These are phyloP conservation scores for Alca torda DNA, from an alignment of 2,797 vertebrate genomes.

Conservation along the genomic window DNA sequence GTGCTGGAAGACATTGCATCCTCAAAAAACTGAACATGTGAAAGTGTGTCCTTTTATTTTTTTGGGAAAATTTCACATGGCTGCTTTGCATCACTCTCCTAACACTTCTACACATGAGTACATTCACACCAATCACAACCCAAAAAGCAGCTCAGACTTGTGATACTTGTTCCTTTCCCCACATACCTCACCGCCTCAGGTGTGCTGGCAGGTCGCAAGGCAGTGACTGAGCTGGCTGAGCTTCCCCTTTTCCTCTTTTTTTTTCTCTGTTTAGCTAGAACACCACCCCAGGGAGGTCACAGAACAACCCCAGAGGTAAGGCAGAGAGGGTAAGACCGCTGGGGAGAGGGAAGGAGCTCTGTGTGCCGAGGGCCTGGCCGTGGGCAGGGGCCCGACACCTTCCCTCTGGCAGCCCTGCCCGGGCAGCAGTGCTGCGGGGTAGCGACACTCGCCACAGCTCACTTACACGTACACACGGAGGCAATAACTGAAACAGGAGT, in stretches of 20 bases:
- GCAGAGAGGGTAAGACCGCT: accelerated
- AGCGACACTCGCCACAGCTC: not conserved
- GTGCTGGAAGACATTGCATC: not conserved
- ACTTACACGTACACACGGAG: accelerated
- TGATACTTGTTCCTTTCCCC: not conserved
- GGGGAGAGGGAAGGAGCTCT: not conserved
- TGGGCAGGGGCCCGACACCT: accelerated
- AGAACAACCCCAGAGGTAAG: not conserved
- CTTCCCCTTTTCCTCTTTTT: not conserved
- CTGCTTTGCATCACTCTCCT: not conserved
- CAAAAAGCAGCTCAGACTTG: not conserved
- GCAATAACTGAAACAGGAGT: too few species aligned
- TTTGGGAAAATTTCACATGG: not conserved
- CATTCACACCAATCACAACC: not conserved
- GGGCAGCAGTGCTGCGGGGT: accelerated
- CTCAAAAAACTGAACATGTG: accelerated
- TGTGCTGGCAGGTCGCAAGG: not conserved
- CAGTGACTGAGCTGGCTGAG: not conserved
- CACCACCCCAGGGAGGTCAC: not conserved
- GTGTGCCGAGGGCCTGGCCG: accelerated
- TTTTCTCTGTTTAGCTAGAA: not conserved
- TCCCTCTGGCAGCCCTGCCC: not conserved
- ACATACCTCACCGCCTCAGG: not conserved
- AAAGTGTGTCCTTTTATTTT: accelerated
- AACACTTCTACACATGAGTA: accelerated